These are phyloP conservation scores for Microtus montanus DNA, from an alignment of 2,113 vertebrate species.

Conservation along the genomic window DNA sequence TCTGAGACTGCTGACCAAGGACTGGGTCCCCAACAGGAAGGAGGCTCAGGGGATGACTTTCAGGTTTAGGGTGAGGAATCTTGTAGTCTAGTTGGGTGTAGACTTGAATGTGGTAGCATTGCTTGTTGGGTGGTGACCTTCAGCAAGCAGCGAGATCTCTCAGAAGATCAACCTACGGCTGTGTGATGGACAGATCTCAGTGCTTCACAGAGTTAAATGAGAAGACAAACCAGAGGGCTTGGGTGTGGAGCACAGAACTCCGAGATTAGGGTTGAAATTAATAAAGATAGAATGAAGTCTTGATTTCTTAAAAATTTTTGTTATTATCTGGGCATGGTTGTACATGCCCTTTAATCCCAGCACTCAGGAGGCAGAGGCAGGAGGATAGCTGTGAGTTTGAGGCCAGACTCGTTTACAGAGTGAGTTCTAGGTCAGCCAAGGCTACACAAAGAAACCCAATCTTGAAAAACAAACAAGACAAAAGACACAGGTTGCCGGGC, in stretches of 20 bases:
- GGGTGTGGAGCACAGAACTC: not conserved
- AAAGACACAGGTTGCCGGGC: not conserved
- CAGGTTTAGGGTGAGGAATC: not conserved
- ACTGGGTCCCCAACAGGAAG: not conserved
- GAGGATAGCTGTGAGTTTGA: not conserved
- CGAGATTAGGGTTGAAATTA: not conserved
- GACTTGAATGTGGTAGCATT: not conserved
- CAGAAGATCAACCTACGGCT: not conserved
- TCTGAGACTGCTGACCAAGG: not conserved
- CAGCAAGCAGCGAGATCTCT: not conserved
- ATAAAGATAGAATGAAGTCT: not conserved
- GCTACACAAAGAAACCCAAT: not conserved
- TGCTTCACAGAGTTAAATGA: not conserved
- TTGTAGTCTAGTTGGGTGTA: too few species aligned
- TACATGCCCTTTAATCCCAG: not conserved
- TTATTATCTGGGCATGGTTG: not conserved
- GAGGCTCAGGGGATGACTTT: not conserved
- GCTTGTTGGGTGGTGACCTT: not conserved
- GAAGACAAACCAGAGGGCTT: not conserved
- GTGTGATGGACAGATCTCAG: not conserved
- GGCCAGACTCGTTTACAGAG: too few species aligned
- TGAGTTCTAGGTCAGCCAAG: not conserved
- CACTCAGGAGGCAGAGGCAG: not conserved
- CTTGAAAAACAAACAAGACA: not conserved
- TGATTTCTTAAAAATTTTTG: not conserved